Evolutionary conservation across 2,888 invertebrate species (phyloP).

Genomic region (Pyrocoelia pectoralis): DNA sequence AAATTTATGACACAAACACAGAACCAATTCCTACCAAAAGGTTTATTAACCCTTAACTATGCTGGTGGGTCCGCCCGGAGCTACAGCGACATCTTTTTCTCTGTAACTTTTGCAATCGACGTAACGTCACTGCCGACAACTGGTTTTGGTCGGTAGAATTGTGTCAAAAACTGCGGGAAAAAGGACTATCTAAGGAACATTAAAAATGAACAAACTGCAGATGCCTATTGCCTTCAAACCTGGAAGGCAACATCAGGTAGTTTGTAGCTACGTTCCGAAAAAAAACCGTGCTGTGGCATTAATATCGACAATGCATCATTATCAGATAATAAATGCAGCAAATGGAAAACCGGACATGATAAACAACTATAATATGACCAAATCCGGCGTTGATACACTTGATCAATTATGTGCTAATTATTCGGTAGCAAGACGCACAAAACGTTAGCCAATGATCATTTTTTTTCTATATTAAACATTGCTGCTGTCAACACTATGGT

Average conservation of each 20-base stretch:
- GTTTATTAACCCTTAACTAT: no score
- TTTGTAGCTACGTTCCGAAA: background rate
- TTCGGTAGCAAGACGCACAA: slow-evolving; percentile 1
- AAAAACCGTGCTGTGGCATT: background rate
- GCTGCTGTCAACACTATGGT: background rate
- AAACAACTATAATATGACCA: background rate
- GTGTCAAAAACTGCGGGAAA: background rate
- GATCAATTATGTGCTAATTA: slow-evolving; percentile 7
- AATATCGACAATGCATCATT: background rate
- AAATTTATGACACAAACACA: no score
- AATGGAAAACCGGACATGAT: slow-evolving; percentile 4
- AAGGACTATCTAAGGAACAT: background rate
- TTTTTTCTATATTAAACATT: background rate
- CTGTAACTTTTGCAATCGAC: no score
- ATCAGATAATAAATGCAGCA: background rate
- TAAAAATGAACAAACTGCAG: background rate
- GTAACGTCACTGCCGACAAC: no score
- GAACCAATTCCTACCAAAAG: no score
- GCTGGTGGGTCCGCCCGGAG: no score
- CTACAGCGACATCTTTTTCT: no score
- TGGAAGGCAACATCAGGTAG: background rate
- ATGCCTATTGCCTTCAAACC: background rate
- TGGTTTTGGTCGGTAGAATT: no score
- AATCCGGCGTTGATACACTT: background rate
- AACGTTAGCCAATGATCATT: background rate